Evolutionary conservation across 2,113 vertebrate species (phyloP), one percentile per base, ranked within the genome.

Genomic region (Cnemophilus loriae): DNA sequence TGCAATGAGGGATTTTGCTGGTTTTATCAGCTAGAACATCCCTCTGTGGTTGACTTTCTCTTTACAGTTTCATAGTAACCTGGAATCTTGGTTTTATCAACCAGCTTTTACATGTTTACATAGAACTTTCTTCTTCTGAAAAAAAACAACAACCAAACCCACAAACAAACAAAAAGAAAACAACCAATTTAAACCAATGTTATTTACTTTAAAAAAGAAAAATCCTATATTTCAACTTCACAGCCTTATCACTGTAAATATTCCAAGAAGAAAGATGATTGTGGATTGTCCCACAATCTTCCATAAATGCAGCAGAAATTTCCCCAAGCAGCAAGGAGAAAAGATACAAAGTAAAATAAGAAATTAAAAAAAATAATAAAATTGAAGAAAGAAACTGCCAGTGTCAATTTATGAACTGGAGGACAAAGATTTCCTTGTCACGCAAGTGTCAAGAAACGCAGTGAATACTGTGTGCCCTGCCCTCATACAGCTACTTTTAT

Each of bases 21-120:
- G 39, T 76, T 89, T 92, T 75, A 70, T 88, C 57, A 88, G 59
- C n/a, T 44, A 70, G 75, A 79, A 65, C 64, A 90, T 63, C 70
- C n/a, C 55, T 94, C 63, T 69, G 41, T 64, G 39, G 28, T 24
- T 92, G 77, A 64, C 44, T 83, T 73, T 68, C 64, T 93, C 27
- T 91, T 63, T 79, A 39, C 20, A 56, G 59, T 57, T 92, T 69
- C 37, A 42, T 47, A 77, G 52, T 67, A 85, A 86, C 26, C 39
- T 30, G 35, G 55, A 92, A 81, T 67, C 56, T 85, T 78, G 39
- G n/a, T 46, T 90, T 86, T 86, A 90, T 37, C 55, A 39, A 53
- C 7, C 50, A 83, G 61, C 27, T 94, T 94, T 77, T 69, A 61
- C 30, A 77, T 1, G 1, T 85, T 70, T 52, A 64, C 17, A 44